Conservation (phyloP, 2,113 vertebrate genomes). For the Callopanchax toddi region DNA sequence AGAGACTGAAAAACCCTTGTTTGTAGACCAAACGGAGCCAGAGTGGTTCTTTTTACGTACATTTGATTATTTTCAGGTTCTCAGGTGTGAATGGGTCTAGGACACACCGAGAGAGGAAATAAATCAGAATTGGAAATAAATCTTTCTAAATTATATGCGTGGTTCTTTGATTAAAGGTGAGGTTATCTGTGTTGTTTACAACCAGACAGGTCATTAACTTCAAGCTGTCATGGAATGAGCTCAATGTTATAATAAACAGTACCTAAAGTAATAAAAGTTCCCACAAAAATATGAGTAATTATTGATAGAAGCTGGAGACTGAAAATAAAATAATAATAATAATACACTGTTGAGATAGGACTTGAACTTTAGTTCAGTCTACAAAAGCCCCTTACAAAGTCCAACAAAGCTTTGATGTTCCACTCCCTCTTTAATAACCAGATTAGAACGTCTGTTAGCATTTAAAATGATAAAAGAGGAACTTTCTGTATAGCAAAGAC, state of each 20-base stretch:
- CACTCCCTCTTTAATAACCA: slow-evolving; percentile 41
- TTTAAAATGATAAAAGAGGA: too few species aligned
- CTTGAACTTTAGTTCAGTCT: slow-evolving; percentile 29
- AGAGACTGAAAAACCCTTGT: background rate
- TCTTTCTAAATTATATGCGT: too few species aligned
- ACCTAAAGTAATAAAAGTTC: background rate
- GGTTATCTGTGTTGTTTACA: background rate
- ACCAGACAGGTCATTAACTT: background rate
- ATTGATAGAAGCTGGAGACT: background rate
- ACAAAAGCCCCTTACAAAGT: slow-evolving; percentile 41
- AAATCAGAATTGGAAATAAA: too few species aligned
- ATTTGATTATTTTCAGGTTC: too few species aligned
- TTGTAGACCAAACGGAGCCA: slow-evolving; percentile 1
- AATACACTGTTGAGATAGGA: slow-evolving; percentile 4
- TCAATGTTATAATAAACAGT: background rate
- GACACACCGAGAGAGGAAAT: background rate
- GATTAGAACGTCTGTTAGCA: too few species aligned
- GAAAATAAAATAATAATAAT: slow-evolving; percentile 4
- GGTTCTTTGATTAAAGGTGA: background rate
- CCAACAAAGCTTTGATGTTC: slow-evolving; percentile 44
- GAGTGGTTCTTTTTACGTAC: slow-evolving; percentile 2
- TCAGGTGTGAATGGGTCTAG: too few species aligned
- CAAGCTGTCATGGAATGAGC: background rate
- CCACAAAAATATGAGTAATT: background rate
- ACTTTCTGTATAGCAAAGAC: too few species aligned